Conservation (phyloP, 1,140 invertebrate genomes). For the Caenorhabditis latens region DNA sequence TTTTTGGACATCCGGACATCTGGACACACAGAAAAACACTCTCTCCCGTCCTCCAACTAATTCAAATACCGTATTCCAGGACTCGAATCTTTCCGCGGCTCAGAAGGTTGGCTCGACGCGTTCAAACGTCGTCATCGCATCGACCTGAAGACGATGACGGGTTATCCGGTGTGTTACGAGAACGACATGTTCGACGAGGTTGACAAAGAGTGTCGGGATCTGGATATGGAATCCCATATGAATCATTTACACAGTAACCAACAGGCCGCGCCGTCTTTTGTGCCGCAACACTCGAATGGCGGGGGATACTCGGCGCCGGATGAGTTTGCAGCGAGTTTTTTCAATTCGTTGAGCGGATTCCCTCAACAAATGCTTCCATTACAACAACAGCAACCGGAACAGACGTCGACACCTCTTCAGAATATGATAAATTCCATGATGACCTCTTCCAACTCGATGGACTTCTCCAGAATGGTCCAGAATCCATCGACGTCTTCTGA, state of each 20-base stretch:
- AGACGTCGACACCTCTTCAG: conserved; percentile 2
- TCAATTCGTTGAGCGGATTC: background rate
- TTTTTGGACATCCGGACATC: too few relatives aligned
- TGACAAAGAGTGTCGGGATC: conserved; percentile 22
- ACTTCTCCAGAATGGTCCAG: background rate
- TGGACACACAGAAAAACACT: too few relatives aligned
- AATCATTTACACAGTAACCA: background rate
- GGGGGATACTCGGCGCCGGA: background rate
- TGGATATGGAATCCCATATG: conserved; percentile 10
- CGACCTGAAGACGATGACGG: conserved; percentile 61
- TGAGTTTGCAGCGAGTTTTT: conserved; percentile 19
- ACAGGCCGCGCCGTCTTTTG: background rate
- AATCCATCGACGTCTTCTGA: background rate
- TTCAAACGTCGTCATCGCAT: conserved; percentile 67
- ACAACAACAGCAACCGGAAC: background rate
- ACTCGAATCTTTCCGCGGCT: conserved; percentile 56
- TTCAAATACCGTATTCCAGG: too few relatives aligned
- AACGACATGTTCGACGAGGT: conserved; percentile 54
- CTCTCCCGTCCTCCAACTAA: too few relatives aligned
- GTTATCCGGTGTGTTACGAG: conserved; percentile 53
- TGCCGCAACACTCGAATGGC: background rate
- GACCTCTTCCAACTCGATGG: background rate
- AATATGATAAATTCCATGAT: conserved; percentile 28
- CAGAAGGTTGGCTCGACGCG: conserved; percentile 65
- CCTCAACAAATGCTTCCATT: background rate